Evolutionary conservation across 2,113 vertebrate genomes (phyloP).

Genomic region (Pitta sordida): DNA sequence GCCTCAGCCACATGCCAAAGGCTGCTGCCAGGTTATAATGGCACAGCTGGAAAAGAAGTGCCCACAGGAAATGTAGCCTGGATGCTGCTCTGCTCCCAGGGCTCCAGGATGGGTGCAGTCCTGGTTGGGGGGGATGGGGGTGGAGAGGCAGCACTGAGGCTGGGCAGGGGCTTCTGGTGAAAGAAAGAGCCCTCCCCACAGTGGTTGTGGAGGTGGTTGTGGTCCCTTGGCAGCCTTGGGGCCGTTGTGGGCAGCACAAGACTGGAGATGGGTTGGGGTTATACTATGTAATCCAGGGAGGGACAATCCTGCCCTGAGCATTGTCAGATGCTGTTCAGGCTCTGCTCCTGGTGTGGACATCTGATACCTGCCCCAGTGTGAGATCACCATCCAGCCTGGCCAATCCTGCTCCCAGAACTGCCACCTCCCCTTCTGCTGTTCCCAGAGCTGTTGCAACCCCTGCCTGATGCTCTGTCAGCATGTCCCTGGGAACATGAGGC

Average conservation of each 20-base stretch:
- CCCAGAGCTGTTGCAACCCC: background rate
- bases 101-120: background rate
- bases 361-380: background rate
- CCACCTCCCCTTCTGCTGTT: background rate
- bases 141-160: rapidly evolving
- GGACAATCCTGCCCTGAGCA: background rate
- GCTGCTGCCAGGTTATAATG: background rate
- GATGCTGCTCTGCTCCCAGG: rapidly evolving
- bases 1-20: background rate
- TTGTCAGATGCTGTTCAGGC: background rate
- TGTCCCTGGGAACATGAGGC: background rate
- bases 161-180: background rate
- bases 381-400: background rate
- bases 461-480: background rate
- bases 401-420: background rate
- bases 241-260: no score
- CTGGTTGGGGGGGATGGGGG: no score
- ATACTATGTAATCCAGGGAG: background rate
- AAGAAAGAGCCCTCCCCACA: rapidly evolving
- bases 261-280: background rate
- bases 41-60: background rate
- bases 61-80: background rate
- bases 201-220: no score
- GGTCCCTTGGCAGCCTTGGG: no score
- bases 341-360: background rate